Base-by-base conservation (phyloP, 1,140 invertebrate genomes). In the Drosophila lowei region DNA sequence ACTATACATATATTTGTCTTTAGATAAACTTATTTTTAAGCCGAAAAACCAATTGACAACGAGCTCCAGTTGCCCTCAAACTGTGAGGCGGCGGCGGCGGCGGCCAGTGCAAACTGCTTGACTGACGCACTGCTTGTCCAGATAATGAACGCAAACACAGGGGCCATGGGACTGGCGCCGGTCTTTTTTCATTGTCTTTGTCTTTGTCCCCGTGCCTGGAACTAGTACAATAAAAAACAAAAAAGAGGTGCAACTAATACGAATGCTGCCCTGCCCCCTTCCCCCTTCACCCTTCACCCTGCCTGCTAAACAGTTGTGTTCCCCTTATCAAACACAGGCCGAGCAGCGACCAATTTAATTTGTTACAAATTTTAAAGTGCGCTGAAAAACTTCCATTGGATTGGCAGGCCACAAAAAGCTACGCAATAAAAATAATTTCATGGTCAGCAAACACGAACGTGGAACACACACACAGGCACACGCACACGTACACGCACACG, bases 341-440 rank as follows among this genome's bases (percentile, higher is more conserved):
- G 25, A 34, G 28, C 50, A 13, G 59, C 67, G 74, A 57, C 68
- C 76, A 78, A 78, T 67, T 78, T 56, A 72, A 78, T 77, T 78
- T 77, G 75, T 77, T 72, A 54, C 60, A 77, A 66, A 68, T 68
- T 56, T 30, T 68, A 16, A 61, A 64, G 59, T 73, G 71, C 44
- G 49, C 13, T 54, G 47, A 52, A 46, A 49, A 56, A 70, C 52
- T 49, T 47, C 52, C 59, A 54, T 43, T 42, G 58, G 11, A 38
- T 13, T 38, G 34, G 34, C 34, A 38, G 34, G 34, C 18, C 11
- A 43, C 18, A 55, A 74, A 64, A 76, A 54, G 66, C 72, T 72
- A 79, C 66, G 77, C 77, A 79, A 79, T 80, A 76, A 66, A 79
- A 77, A 67, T 79, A 80, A 71, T 80, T 79, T 79, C 77, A 79